Evolutionary conservation across 2,113 vertebrate genomes (phyloP).

Genomic region (Raja brachyura): DNA sequence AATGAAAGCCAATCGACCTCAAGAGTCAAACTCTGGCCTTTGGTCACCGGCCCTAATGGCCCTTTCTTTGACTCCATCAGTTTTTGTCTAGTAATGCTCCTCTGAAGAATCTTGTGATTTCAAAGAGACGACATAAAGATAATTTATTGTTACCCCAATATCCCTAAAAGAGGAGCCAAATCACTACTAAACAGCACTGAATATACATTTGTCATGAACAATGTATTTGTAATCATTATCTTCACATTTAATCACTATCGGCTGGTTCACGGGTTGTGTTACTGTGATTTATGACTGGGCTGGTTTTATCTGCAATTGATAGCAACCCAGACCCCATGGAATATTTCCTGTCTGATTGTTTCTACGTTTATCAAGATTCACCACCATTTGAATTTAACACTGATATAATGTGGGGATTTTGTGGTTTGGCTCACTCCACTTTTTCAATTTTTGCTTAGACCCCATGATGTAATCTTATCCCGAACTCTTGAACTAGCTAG

Average conservation of each 20-base stretch:
- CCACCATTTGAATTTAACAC: background rate
- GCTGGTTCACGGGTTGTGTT: background rate
- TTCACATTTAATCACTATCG: background rate
- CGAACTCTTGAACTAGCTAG: background rate
- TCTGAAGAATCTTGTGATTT: no score
- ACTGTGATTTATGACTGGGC: background rate
- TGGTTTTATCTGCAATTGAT: background rate
- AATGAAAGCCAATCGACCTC: background rate
- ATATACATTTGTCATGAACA: background rate
- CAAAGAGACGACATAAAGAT: background rate
- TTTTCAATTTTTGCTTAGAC: background rate
- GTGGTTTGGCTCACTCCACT: background rate
- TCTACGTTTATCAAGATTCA: slow-evolving; percentile 1
- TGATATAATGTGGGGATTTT: background rate
- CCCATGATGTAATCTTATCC: background rate
- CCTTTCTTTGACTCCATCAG: background rate
- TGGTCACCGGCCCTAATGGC: background rate
- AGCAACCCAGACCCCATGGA: background rate
- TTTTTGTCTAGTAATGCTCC: background rate
- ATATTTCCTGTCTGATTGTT: background rate
- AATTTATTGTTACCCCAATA: background rate
- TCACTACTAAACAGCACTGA: background rate
- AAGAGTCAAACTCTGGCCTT: background rate
- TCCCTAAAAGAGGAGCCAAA: background rate
- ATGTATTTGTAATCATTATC: background rate